Base-by-base conservation (phyloP, 2,797 vertebrate genomes). In the Picus viridis region DNA sequence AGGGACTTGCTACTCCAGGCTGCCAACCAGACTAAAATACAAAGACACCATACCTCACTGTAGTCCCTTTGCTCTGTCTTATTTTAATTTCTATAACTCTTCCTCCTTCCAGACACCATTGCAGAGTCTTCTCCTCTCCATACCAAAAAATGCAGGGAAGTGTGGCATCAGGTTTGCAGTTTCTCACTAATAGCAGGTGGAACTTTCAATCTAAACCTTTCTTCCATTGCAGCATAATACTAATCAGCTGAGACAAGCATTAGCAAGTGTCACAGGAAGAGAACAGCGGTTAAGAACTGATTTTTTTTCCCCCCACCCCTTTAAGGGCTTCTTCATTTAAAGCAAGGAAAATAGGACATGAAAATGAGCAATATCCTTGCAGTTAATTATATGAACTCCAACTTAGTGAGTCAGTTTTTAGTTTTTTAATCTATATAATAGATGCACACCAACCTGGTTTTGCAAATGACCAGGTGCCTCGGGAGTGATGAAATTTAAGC, bases 391-490 rank as follows among this genome's bases (percentile, higher is more conserved):
- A 77, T 11, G 39, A 20, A 69, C 10, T 51, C 59, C 58, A 77
- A 89, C 8, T 61, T 75, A 78, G 16, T 83, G 58, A 74, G 61
- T n/a, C 30, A 70, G 6, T 54, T 67, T 51, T 70, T 54, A 59
- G 53, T 41, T 77, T 89, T 92, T 83, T 78, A 74, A 92, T 94
- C 65, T 90, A 63, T 77, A 10, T 62, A 83, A 90, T 39, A 83
- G 62, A 71, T 77, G 53, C 24, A 71, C 56, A 87, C 41, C 82
- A 80, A 49, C 41, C 39, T 69, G 56, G 9, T 61, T 89, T 88
- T 87, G 29, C 64, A 91, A 89, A 89, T 59, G 74, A 63, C 29
- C 83, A 86, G 70, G 39, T 72, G 53, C 70, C 63, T 85, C 47
- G 56, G 51, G 82, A 89, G 76, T 56, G 88, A 74, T 80, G 62